Conservation (phyloP, 1,140 invertebrate genomes). For the Drosophila micromelanica region DNA sequence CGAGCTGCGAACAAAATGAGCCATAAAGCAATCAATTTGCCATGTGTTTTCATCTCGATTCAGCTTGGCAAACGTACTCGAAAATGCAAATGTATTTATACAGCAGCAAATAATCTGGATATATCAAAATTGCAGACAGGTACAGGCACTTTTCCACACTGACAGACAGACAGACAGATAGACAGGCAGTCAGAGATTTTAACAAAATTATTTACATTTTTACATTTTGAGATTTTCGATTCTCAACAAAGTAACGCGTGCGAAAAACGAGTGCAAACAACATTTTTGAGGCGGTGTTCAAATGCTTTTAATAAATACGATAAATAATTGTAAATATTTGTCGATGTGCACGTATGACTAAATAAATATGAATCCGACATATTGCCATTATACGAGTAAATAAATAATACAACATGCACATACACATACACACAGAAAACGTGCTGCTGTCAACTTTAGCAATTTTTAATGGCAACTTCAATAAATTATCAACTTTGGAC, state of each 20-base stretch:
- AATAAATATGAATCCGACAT: conserved; percentile 61
- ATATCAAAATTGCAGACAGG: conserved; percentile 36
- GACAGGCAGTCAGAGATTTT: conserved; percentile 36
- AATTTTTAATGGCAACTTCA: conserved; percentile 75
- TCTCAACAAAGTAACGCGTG: conserved; percentile 19
- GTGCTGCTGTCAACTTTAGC: conserved; percentile 70
- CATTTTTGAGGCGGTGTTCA: conserved; percentile 31
- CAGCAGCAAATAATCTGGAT: conserved; percentile 49
- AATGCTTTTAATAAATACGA: conserved; percentile 63
- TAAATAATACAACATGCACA: conserved; percentile 34
- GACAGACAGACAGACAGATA: conserved; percentile 7
- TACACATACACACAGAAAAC: conserved; percentile 34
- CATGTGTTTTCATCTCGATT: conserved; percentile 66
- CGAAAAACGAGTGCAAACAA: conserved; percentile 50
- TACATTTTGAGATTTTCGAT: conserved; percentile 24
- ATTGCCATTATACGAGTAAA: conserved; percentile 46
- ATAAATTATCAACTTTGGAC: conserved; percentile 65
- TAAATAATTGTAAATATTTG: conserved; percentile 81
- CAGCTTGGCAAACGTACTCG: conserved; percentile 58
- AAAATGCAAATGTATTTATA: conserved; percentile 47
- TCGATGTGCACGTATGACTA: conserved; percentile 68
- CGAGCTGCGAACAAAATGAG: conserved; percentile 73
- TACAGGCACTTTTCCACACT: conserved; percentile 8
- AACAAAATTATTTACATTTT: conserved; percentile 70
- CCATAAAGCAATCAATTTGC: conserved; percentile 79